A percentile compares a stretch with the other conserved stretches of the same genome.
Conservation (phyloP, 2,888 invertebrate genomes). For the Dynastes grantii region DNA sequence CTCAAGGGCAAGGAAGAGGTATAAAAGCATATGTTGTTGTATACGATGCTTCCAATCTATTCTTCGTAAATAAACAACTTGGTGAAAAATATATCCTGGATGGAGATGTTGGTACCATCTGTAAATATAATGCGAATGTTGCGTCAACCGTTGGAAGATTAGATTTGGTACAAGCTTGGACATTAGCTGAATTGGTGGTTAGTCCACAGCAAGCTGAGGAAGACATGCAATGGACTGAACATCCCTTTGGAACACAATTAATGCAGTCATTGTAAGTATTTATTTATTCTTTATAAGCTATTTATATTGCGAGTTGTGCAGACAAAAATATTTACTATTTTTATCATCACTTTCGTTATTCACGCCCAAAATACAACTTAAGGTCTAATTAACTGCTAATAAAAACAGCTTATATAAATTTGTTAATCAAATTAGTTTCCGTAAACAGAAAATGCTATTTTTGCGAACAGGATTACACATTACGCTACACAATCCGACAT, state of each 20-base stretch:
- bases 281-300: not conserved
- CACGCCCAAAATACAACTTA: not conserved
- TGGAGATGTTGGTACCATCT: slow-evolving; percentile 78
- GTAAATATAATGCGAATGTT: slow-evolving; percentile 84
- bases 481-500: slow-evolving; percentile 88
- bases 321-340: slow-evolving; percentile 13
- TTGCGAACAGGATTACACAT: slow-evolving; percentile 79
- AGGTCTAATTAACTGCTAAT: slow-evolving; percentile 3
- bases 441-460: slow-evolving; percentile 4
- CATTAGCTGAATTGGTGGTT: slow-evolving; percentile 83
- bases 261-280: slow-evolving; percentile 87
- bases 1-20: slow-evolving; percentile 59
- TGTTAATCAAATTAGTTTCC: not conserved
- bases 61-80: slow-evolving; percentile 85
- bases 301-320: not conserved
- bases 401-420: not conserved
- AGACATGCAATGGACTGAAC: slow-evolving; percentile 83
- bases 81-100: slow-evolving; percentile 87
- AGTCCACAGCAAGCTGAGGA: slow-evolving; percentile 72
- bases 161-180: slow-evolving; percentile 92
- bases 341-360: slow-evolving; percentile 1
- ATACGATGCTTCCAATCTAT: slow-evolving; percentile 83
- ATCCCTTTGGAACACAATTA: slow-evolving; percentile 90
- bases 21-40: slow-evolving; percentile 77
- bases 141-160: slow-evolving; percentile 83